Evolutionary conservation across 2,888 invertebrate genomes (phyloP), one percentile per base, ranked within the genome.

Genomic region (Galerucella pusilla): DNA sequence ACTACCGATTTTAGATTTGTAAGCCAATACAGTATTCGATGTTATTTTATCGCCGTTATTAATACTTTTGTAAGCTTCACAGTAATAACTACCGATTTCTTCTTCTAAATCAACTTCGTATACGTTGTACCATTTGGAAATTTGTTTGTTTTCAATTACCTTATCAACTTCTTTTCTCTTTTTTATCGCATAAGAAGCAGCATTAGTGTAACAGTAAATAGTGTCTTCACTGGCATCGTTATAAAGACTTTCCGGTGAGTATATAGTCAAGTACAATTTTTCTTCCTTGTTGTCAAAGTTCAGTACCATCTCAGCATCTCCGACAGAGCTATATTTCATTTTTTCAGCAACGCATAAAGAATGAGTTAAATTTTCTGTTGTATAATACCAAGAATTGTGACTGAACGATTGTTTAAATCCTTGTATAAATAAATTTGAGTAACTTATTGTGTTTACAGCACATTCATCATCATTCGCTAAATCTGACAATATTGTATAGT

Each of bases 71-170:
- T 91, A 90, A 0, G 90, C 91, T 85, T 91, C 90, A 83, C 93
- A 93, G 92, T 92, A 92, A 83, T 93, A 93, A 78, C 91, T 88
- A 1, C 92, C 92, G 0, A 91, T 89, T 75, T 89, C 88, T 60
- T 90, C 88, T 60, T 90, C 86, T 1, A 91, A 84, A 78, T 90
- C 87, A 2, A 93, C 81, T 71, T 88, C 85, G 77, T 90, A 92
- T 5, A 91, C 77, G 49, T 71, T 77, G 66, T 75, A 75, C 20
- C 67, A 52, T 65, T 3, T 64, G 10, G 20, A 10, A 3, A 10
- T 59, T 65, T 76, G 45, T 16, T 52, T 35, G 11, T 74, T 70
- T 73, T 76, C 64, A 54, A 70, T 64, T 28, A 66, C n/a, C 46
- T 69, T 25, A n/a, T 69, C 42, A n/a, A 79, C 72, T 28, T 74